Evolutionary conservation across 2,113 vertebrate species (phyloP), one percentile per base, ranked within the genome.

Genomic region (Eulemur rufifrons): DNA sequence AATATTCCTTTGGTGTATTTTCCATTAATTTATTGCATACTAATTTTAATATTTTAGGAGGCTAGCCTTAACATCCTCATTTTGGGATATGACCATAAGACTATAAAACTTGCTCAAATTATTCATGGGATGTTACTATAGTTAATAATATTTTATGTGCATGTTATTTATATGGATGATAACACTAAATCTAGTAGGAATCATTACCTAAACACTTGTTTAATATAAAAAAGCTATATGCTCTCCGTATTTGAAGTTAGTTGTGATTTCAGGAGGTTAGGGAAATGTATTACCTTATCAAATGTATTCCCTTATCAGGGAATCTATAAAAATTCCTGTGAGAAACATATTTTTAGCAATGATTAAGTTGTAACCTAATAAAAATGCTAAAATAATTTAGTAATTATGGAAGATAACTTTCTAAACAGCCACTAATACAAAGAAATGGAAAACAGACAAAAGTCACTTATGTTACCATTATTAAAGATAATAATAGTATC

Each of bases 371-470:
- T 82, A 42, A 85, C 21, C 20, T 77, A 59, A 88, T 84, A 88
- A 80, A 95, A 92, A 47, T 94, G 25, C 15, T 71, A 64, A 90
- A 83, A 76, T 59, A 90, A 54, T 23, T 86, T 89, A 74, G 47
- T 81, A 82, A 69, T 66, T 64, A 64, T 63, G 63, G 52, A 80
- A 71, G 59, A 86, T 95, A 85, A 85, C 5, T 88, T 93, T 94
- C 45, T 69, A 86, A 74, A 32, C 2, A 74, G 20, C 10, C 6
- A 39, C 11, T 66, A 61, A 23, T 50, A 59, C 5, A 95, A 74
- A 84, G 21, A 85, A 94, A 76, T 80, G 59, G 17, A 93, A 89
- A 86, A 77, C 39, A 95, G 73, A 47, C 11, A 76, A 64, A 86
- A 81, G 37, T 50, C 64, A 83, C 14, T 77, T 4, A 71, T 54